phyloP scores from a whole-genome alignment of 2,888 invertebrate species.

The Oligia latruncula region DNA sequence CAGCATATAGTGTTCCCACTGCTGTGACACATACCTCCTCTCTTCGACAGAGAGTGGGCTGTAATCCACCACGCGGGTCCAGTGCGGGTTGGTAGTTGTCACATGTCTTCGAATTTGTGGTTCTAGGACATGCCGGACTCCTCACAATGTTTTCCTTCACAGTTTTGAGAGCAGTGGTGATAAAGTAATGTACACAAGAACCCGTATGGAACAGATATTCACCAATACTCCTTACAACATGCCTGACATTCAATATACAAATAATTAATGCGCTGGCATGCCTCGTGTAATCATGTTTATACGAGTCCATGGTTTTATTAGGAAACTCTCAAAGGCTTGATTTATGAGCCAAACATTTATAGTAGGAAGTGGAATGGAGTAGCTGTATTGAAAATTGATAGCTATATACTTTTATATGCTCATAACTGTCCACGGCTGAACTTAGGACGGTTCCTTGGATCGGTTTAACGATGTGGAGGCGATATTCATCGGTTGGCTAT shows the following conservation, averaged over 20 bases:
- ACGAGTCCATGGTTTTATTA: constrained; percentile 38
- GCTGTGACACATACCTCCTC: too few relatives aligned
- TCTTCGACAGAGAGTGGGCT: too few relatives aligned
- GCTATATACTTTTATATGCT: constrained; percentile 22
- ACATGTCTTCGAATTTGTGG: background rate
- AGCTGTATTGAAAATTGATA: constrained; percentile 32
- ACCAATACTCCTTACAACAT: background rate
- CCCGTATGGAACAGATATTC: background rate
- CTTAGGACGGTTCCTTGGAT: background rate
- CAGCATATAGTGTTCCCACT: too few relatives aligned
- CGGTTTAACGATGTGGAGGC: constrained; percentile 22
- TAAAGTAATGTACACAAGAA: background rate
- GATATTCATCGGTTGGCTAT: background rate
- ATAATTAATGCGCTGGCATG: constrained; percentile 50
- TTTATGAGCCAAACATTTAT: constrained; percentile 34
- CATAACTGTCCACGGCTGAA: constrained; percentile 29
- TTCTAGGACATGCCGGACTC: background rate
- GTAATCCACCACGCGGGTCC: too few relatives aligned
- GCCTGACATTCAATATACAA: constrained; percentile 15
- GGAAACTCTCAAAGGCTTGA: constrained; percentile 43
- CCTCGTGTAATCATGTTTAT: constrained; percentile 32
- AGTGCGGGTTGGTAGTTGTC: too few relatives aligned
- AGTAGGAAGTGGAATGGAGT: constrained; percentile 32
- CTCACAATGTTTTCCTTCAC: background rate
- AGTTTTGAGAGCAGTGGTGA: background rate